Percentiles rank a stretch among this genome's conserved stretches.
phyloP scores from a whole-genome alignment of 2,797 vertebrate species.

The Poeciliopsis infans region DNA sequence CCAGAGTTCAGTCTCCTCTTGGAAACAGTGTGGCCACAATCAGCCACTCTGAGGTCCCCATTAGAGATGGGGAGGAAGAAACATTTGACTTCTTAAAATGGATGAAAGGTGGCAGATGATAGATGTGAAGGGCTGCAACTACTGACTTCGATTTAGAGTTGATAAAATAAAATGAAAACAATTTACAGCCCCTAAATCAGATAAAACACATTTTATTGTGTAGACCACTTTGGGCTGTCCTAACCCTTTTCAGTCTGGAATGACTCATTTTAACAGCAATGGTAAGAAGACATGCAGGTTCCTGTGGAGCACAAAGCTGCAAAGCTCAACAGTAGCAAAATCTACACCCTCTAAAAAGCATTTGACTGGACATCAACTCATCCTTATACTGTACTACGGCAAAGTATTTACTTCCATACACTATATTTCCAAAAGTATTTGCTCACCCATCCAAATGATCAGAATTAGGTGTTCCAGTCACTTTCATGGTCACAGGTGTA shows the following conservation, averaged over 20 bases:
- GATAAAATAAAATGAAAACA: neutral
- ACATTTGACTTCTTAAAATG: constrained; percentile 37
- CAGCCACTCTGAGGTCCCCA: constrained; percentile 67
- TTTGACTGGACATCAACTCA: neutral
- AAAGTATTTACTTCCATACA: neutral
- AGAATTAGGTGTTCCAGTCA: too few species aligned
- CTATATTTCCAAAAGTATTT: too few species aligned
- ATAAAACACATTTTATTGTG: neutral
- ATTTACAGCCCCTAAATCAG: neutral
- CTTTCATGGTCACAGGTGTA: too few species aligned
- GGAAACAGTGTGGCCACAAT: constrained; percentile 71
- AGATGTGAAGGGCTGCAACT: constrained; percentile 41
- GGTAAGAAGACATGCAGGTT: neutral
- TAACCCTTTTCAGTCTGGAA: neutral
- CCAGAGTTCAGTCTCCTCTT: constrained; percentile 45
- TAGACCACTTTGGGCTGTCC: neutral
- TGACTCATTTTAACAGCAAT: neutral
- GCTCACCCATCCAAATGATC: too few species aligned
- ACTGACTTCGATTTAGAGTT: neutral
- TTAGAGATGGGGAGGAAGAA: constrained; percentile 35
- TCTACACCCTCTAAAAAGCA: neutral
- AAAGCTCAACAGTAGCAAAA: neutral
- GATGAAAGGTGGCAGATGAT: constrained; percentile 17
- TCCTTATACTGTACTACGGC: neutral
- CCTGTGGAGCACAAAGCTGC: neutral